A percentile compares a stretch with the other conserved stretches of the same genome.
Conservation (phyloP, 2,113 vertebrate genomes). For the Antigone vipio region DNA sequence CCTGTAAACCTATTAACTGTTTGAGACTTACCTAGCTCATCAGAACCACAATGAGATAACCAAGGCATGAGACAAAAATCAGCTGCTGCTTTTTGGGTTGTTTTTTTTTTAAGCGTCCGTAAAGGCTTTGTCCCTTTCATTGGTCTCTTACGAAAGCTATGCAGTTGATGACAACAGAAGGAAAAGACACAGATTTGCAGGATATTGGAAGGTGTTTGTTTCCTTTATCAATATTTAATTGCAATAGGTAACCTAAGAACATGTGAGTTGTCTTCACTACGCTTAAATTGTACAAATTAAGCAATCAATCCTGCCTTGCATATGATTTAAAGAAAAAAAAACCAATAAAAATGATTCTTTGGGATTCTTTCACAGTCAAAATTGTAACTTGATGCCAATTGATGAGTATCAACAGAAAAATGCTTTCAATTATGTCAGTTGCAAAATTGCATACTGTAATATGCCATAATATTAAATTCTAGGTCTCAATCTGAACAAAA, state of each 20-base stretch:
- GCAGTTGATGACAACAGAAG: neutral
- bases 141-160: neutral
- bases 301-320: neutral
- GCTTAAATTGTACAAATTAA: neutral
- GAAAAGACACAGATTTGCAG: conserved; percentile 55
- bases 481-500: neutral
- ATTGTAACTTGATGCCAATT: neutral
- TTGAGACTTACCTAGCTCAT: conserved; percentile 64
- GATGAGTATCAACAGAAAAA: neutral
- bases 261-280: neutral
- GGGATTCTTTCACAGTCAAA: neutral
- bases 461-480: neutral
- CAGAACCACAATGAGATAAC: conserved; percentile 48
- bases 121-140: neutral
- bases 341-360: neutral
- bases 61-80: neutral
- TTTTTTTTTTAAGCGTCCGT: neutral
- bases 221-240: conserved; percentile 69
- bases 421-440: neutral
- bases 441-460: neutral
- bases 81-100: neutral
- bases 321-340: neutral
- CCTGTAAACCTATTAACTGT: conserved; percentile 62
- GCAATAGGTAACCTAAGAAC: conserved; percentile 55
- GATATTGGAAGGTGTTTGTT: conserved; percentile 51